Evolutionary conservation across 1,140 invertebrate genomes (phyloP).

Genomic region (Acromyrmex echinatior): DNA sequence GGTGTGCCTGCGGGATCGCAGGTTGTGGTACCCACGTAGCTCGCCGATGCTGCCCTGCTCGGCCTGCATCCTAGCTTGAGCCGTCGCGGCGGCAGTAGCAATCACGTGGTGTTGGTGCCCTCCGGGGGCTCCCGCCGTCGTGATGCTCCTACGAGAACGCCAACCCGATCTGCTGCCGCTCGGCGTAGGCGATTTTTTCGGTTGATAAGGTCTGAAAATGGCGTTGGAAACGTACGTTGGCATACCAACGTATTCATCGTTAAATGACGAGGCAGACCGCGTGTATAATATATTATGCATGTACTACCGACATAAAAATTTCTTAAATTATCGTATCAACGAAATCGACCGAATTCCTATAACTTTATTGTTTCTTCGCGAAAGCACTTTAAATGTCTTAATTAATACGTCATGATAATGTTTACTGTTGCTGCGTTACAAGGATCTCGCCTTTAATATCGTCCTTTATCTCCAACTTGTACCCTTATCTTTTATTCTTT

Average conservation of each 20-base stretch:
- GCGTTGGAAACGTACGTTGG: slow-evolving; percentile 33
- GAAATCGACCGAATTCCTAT: background rate
- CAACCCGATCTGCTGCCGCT: slow-evolving; percentile 83
- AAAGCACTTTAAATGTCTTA: background rate
- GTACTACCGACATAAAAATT: background rate
- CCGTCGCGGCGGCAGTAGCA: slow-evolving; percentile 81
- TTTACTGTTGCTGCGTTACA: slow-evolving; percentile 50
- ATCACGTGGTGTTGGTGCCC: slow-evolving; percentile 85
- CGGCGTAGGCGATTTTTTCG: slow-evolving; percentile 85
- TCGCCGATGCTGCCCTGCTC: slow-evolving; percentile 95
- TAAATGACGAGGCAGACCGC: background rate
- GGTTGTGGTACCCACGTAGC: slow-evolving; percentile 94
- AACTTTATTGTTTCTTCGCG: background rate
- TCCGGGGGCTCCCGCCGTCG: slow-evolving; percentile 83
- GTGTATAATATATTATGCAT: background rate
- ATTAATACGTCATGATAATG: background rate
- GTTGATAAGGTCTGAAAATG: slow-evolving; percentile 84
- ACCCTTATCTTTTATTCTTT: background rate
- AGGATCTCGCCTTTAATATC: background rate
- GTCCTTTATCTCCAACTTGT: background rate
- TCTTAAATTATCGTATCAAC: background rate
- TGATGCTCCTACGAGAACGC: slow-evolving; percentile 86
- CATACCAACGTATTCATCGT: slow-evolving; percentile 6
- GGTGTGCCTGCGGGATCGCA: slow-evolving; percentile 93
- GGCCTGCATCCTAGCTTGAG: slow-evolving; percentile 92